Evolutionary conservation across 2,797 vertebrate species (phyloP).

Genomic region (Spheniscus humboldti): DNA sequence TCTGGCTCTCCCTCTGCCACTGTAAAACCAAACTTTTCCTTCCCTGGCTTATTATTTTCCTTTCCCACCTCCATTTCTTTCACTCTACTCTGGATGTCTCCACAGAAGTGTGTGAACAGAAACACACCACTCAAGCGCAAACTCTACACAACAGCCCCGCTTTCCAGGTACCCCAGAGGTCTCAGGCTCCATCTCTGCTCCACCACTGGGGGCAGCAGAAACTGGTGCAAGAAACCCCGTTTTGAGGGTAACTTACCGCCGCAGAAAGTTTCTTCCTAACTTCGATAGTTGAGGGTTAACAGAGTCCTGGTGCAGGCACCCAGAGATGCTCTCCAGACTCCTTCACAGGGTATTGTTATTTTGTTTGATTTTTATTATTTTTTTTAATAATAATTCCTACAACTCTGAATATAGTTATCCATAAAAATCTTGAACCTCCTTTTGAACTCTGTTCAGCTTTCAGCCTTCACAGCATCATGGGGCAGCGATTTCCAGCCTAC

Average conservation of each 20-base stretch:
- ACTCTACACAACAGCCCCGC: background rate
- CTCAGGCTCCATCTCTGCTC: background rate
- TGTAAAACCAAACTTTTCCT: background rate
- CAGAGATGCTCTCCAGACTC: background rate
- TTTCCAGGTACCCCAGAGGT: background rate
- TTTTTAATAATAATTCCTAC: background rate
- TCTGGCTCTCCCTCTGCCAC: background rate
- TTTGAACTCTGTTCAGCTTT: background rate
- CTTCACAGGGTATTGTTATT: background rate
- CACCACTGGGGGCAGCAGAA: background rate
- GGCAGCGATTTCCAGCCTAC: background rate
- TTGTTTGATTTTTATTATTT: background rate
- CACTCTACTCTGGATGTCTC: background rate
- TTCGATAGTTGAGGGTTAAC: accelerated
- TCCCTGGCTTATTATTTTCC: background rate
- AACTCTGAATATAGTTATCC: background rate
- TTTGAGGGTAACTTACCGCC: background rate
- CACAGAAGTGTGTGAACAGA: background rate
- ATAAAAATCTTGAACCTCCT: background rate
- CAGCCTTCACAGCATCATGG: accelerated
- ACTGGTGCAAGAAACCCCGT: background rate
- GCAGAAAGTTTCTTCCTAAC: background rate
- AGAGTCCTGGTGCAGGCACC: background rate
- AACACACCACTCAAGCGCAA: background rate
- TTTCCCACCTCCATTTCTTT: background rate